phyloP scores from a whole-genome alignment of 1,140 invertebrate species.

The Stegodyphus dumicola region DNA sequence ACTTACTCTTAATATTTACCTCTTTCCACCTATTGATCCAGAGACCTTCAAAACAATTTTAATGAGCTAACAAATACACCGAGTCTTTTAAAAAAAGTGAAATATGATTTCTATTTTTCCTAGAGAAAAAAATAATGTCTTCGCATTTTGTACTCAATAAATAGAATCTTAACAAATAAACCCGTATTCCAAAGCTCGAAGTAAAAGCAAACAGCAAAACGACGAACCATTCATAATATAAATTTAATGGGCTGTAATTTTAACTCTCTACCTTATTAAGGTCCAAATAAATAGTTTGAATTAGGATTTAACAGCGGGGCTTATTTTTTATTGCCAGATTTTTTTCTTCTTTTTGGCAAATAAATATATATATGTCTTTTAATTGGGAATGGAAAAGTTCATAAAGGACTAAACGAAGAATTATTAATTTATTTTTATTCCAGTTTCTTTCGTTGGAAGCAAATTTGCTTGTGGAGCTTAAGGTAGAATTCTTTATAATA shows the following conservation, averaged over 20 bases:
- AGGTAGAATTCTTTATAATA: too few species aligned
- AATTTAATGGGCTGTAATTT: conserved; percentile 47
- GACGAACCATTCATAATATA: not conserved
- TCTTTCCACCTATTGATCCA: too few species aligned
- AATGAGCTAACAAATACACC: not conserved
- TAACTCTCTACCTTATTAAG: conserved; percentile 1
- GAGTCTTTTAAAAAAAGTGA: not conserved
- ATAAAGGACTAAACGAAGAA: too few species aligned
- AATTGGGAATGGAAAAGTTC: conserved; percentile 28
- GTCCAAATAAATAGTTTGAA: conserved; percentile 11
- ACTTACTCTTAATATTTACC: too few species aligned
- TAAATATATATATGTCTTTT: not conserved
- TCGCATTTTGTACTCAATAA: not conserved
- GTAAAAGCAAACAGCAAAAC: not conserved
- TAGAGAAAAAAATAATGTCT: too few species aligned
- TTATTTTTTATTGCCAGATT: not conserved
- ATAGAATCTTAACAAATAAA: conserved; percentile 6
- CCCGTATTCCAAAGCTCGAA: not conserved
- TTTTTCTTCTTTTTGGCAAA: conserved; percentile 10
- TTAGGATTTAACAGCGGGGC: conserved; percentile 20
- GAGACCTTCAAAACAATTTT: not conserved
- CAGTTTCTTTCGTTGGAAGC: too few species aligned
- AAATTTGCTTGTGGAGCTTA: too few species aligned
- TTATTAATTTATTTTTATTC: too few species aligned
- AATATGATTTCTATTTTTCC: too few species aligned